Conservation (phyloP, 2,797 vertebrate genomes). For the Craterocephalus amniculus region DNA sequence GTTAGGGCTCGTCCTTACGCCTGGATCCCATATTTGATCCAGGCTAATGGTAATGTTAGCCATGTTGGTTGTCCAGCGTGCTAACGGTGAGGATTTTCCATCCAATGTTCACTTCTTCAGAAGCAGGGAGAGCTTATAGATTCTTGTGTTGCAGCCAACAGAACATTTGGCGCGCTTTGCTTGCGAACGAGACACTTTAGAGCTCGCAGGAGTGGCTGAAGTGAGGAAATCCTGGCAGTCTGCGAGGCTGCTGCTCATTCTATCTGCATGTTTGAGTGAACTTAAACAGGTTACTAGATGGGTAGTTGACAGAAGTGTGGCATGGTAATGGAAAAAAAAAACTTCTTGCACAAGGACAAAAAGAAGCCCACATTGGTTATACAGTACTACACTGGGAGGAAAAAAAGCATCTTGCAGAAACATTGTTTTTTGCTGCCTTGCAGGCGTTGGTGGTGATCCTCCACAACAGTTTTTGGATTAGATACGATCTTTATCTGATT, state of each 20-base stretch:
- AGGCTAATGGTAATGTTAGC: too few species aligned
- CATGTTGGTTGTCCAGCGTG: neutral
- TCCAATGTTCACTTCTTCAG: neutral
- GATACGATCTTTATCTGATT: too few species aligned
- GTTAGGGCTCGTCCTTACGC: neutral
- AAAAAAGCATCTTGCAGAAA: too few species aligned
- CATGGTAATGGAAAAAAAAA: neutral
- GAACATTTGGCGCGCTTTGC: neutral
- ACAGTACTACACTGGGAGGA: too few species aligned
- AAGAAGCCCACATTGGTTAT: too few species aligned
- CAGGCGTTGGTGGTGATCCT: too few species aligned
- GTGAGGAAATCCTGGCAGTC: neutral
- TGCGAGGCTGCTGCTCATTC: neutral
- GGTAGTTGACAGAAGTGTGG: too few species aligned
- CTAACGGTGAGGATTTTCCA: neutral
- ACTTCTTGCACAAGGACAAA: neutral
- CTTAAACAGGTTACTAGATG: neutral
- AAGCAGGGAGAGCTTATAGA: neutral
- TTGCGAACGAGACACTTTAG: neutral
- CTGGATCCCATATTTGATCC: neutral
- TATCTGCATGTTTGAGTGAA: neutral
- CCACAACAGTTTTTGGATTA: too few species aligned
- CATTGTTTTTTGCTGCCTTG: too few species aligned
- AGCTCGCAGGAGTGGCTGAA: neutral
- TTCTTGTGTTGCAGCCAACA: neutral